These are phyloP conservation scores for Apistogramma diplotaenia DNA, from an alignment of 2,113 vertebrate genomes.

Conservation along the genomic window DNA sequence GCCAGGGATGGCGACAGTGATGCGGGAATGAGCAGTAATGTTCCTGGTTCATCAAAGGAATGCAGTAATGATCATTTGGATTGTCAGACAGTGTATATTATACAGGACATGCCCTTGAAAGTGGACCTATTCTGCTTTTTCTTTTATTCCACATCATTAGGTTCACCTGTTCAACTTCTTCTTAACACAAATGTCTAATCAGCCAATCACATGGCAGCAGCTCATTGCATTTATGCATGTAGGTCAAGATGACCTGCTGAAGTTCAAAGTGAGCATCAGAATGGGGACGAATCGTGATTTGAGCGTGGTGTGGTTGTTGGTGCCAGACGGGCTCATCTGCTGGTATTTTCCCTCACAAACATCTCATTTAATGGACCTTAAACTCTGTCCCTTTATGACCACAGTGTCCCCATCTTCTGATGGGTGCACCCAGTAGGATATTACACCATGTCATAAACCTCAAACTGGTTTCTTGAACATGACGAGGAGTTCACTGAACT, in stretches of 20 bases:
- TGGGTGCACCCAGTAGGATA: background rate
- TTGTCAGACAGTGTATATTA: background rate
- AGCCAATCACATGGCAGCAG: background rate
- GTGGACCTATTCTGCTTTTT: background rate
- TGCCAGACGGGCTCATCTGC: background rate
- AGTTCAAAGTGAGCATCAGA: background rate
- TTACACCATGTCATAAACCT: background rate
- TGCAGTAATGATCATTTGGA: background rate
- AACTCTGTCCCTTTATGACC: background rate
- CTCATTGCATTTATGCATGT: background rate
- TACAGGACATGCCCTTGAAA: background rate
- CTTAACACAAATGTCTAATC: background rate
- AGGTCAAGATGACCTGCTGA: background rate
- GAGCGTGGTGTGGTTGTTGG: accelerated
- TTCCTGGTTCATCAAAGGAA: background rate
- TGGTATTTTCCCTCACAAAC: background rate
- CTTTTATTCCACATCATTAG: accelerated
- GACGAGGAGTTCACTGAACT: background rate
- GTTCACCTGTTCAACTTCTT: background rate
- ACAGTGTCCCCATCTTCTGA: background rate
- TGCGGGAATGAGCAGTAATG: background rate
- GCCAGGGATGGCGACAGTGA: background rate
- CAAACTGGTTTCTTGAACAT: background rate
- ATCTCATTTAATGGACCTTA: background rate
- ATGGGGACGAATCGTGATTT: no score